Base-by-base conservation (phyloP, 2,113 vertebrate genomes). In the Halichoeres trimaculatus region DNA sequence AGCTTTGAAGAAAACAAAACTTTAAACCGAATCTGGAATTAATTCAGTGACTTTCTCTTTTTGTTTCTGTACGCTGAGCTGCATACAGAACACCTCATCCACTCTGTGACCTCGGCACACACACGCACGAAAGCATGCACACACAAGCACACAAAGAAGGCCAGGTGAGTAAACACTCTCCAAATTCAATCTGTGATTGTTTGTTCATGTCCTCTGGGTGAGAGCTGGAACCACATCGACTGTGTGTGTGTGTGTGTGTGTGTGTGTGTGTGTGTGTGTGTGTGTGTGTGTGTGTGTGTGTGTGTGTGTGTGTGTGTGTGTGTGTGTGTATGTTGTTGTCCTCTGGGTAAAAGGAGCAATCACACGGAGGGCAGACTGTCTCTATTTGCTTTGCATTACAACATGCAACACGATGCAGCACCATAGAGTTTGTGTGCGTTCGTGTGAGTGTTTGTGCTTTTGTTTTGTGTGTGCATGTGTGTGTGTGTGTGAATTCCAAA, bases 331-430 rank as follows among this genome's bases (percentile, higher is more conserved):
- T 75, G 16, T 52, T 78, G 74, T 70, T 81, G 80, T 77, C 83
- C 77, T 79, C 68, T 83, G 70, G 74, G 80, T 83, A 83, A 83
- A 56, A 78, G 53, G 65, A 85, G 61, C 63, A 87, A 89, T 87
- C 85, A 81, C 70, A 78, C 1, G 45, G 57, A 81, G 68, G 74
- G 57, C 65, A 74, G 60, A 81, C 64, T 79, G 80, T 79, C 74
- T 85, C 60, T 84, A 69, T 83, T 85, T 89, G 68, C 72, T 71
- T 54, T 63, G 74, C 51, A 73, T 43, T 68, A 78, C 54, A 76
- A 63, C 64, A 67, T 71, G 74, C 87, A 81, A 60, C 65, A 67
- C 66, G 36, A 56, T 59, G 47, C 30, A n/a, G 38, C 48, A 38
- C 20, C 19, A 36, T 53, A 48, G 7, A 61, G 22, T 34, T 43